These are phyloP conservation scores for Eupithecia tripunctaria DNA, from an alignment of 2,888 invertebrate species.

Conservation along the genomic window DNA sequence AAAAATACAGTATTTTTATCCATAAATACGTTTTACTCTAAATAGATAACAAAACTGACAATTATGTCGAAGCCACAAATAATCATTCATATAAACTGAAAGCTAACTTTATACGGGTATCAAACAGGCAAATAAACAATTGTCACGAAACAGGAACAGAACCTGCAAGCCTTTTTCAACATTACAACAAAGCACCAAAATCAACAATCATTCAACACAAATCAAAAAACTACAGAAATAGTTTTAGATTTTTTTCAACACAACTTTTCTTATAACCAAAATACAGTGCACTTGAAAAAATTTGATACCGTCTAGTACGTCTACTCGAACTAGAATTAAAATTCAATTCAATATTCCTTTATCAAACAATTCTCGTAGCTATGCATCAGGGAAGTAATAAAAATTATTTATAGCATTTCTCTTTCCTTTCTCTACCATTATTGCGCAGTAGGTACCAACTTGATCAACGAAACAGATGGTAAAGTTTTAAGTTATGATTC, in stretches of 20 bases:
- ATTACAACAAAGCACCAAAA: neutral
- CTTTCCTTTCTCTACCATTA: conserved; percentile 11
- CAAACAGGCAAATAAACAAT: neutral
- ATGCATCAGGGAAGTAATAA: conserved; percentile 27
- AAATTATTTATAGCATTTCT: conserved; percentile 23
- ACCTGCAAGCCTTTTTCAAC: neutral
- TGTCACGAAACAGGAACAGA: neutral
- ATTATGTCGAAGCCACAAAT: too few species aligned
- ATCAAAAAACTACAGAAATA: neutral
- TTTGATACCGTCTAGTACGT: neutral
- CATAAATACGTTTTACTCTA: too few species aligned
- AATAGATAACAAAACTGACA: too few species aligned
- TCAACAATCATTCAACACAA: neutral
- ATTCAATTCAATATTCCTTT: conserved; percentile 12
- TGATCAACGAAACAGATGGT: conserved; percentile 10
- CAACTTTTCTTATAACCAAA: neutral
- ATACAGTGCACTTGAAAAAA: neutral
- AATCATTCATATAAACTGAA: neutral
- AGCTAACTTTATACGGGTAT: neutral
- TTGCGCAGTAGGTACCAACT: conserved; percentile 6
- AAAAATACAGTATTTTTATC: too few species aligned
- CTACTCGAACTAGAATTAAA: neutral
- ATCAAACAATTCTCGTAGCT: conserved; percentile 10
- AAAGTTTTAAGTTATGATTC: conserved; percentile 14
- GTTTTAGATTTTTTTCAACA: neutral